These are phyloP conservation scores for Cylindroiulus punctatus DNA, from an alignment of 2,888 invertebrate species.

Conservation along the genomic window DNA sequence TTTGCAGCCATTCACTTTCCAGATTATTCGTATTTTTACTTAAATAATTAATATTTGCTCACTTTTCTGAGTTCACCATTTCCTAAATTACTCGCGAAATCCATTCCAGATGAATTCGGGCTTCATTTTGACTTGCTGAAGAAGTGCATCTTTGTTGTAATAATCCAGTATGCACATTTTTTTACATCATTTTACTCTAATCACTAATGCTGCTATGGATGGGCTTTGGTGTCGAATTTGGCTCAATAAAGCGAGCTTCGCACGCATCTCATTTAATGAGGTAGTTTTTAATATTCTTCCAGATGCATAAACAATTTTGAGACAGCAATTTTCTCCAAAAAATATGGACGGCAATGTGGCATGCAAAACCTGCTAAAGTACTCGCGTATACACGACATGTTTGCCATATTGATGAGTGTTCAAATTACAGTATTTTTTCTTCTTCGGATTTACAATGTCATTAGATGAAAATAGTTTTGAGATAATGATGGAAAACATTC, in stretches of 20 bases:
- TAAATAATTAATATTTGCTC: slow-evolving; percentile 34
- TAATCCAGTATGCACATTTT: neutral
- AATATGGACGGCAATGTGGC: neutral
- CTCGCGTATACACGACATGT: neutral
- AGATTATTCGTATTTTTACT: neutral
- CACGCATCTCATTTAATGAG: slow-evolving; percentile 33
- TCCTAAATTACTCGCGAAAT: neutral
- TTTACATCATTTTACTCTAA: slow-evolving; percentile 23
- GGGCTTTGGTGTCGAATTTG: slow-evolving; percentile 7
- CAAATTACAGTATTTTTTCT: no score
- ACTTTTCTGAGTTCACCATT: neutral
- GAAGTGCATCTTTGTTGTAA: neutral
- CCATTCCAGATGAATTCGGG: neutral
- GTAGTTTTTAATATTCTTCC: slow-evolving; percentile 36
- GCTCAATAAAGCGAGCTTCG: neutral
- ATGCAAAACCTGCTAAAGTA: neutral
- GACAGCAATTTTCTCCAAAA: neutral
- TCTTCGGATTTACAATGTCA: no score
- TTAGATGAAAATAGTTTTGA: no score
- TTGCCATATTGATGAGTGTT: no score
- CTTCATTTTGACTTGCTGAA: neutral
- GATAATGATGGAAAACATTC: no score
- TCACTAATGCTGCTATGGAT: neutral
- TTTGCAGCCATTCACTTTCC: slow-evolving; percentile 28
- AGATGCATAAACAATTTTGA: slow-evolving; percentile 13